Evolutionary conservation across 2,113 vertebrate genomes (phyloP), one percentile per base, ranked within the genome.

Genomic region (Lophochroa leadbeateri): DNA sequence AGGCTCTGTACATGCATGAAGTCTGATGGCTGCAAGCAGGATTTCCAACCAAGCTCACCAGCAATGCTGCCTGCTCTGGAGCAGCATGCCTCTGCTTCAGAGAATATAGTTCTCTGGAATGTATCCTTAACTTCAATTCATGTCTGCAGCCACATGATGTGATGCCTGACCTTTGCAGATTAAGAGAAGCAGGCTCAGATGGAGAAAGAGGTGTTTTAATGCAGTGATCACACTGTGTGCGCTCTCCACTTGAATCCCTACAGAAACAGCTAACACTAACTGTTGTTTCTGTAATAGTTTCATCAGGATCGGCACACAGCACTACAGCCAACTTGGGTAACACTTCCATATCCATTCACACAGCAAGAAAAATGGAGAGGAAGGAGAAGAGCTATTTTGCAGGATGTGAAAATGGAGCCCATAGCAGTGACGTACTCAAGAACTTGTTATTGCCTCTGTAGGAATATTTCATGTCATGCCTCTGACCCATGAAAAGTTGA

Each of bases 401-500:
- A 85, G 79, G 43, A 88, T 83, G 90, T 79, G 80, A 91, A 91
- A 92, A 93, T 57, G 44, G 68, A 92, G 68, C 83, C 88, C 35
- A 29, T 39, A 86, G 72, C 80, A 76, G 70, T 68, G 91, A 94
- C 53, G 14, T 91, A 65, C 81, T 86, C 69, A 39, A 83, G 50
- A 71, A 87, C 55, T 89, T 49, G 27, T 82, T 64, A 96, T 95
- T 96, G 95, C 84, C 94, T 86, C 90, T 52, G 69, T 69, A 90
- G 83, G 93, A 84, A 86, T 94, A 84, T 92, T 92, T 82, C 96
- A 94, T 57, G 15, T 86, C 83, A 84, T 84, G 92, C 86, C 80
- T 83, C 78, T 96, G 92, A 94, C 92, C 94, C 75, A 2, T 92
- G 89, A 93, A 95, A 87, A 91, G 64, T 94, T 94, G 92, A 96